Evolutionary conservation across 2,888 invertebrate species (phyloP), one percentile per base, ranked within the genome.

Genomic region (Drosophila merina): DNA sequence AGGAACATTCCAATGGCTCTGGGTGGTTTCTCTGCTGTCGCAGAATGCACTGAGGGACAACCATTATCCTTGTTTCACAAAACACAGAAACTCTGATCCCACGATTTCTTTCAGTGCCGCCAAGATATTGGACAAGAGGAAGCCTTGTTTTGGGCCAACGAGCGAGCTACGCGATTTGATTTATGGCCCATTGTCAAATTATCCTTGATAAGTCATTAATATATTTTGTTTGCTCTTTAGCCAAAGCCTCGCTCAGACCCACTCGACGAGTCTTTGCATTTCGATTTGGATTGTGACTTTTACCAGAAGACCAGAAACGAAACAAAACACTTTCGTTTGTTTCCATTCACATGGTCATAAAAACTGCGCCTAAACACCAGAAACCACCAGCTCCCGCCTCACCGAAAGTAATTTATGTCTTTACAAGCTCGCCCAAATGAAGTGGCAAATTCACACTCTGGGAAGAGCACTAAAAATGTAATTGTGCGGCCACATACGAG

Each of bases 121-220:
- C 10, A 9, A 8, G 12, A 4, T 25, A 14, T 5, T 5, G 7
- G 4, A 10, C 10, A 26, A 26, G 66, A 50, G 55, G 72, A 50
- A 52, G 38, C 82, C 83, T 71, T 67, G 83, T 73, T 66, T 74
- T 48, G 20, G 55, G 74, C 71, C 71, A 72, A 67, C 73, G 73
- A 66, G 67, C 75, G 54, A 25, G 59, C 56, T 70, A 74, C 70
- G 60, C 71, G 44, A 76, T 88, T 89, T 91, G 91, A 91, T 91
- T 91, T 91, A 91, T 91, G 80, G 89, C 88, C 79, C 82, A 86
- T 87, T 91, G 90, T 91, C 91, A 90, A 90, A 91, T 90, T 91
- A 91, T 90, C 90, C 91, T 90, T 91, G 91, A 91, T 90, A 91
- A 90, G 91, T 91, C 91, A 91, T 91, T 91, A 90, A 91, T 91